Evolutionary conservation across 2,888 invertebrate genomes (phyloP).

Genomic region (Hypsopygia costalis): DNA sequence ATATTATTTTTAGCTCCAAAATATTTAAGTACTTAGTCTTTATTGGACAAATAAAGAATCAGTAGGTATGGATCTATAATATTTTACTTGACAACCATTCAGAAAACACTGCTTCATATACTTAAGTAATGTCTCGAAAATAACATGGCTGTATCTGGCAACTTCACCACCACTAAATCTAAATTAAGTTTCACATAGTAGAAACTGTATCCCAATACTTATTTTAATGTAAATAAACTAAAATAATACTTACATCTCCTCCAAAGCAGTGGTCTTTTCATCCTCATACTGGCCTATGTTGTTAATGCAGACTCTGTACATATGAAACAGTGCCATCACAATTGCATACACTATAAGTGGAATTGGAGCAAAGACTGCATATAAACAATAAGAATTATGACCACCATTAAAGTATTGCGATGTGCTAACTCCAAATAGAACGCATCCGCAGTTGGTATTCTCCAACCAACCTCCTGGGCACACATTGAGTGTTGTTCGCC

Average conservation of each 20-base stretch:
- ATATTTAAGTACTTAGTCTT: too few relatives aligned
- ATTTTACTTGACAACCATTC: too few relatives aligned
- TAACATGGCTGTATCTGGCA: too few relatives aligned
- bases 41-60: too few relatives aligned
- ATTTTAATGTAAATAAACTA: too few relatives aligned
- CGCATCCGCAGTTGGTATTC: constrained; percentile 85
- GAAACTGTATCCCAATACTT: too few relatives aligned
- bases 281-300: constrained; percentile 76
- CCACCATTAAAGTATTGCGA: constrained; percentile 84
- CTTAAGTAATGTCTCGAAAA: too few relatives aligned
- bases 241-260: constrained; percentile 66
- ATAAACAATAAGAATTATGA: constrained; percentile 83
- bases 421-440: constrained; percentile 82
- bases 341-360: constrained; percentile 82
- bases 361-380: constrained; percentile 84
- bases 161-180: too few relatives aligned
- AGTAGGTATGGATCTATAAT: too few relatives aligned
- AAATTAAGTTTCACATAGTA: too few relatives aligned
- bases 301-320: constrained; percentile 84
- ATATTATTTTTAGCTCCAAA: too few relatives aligned
- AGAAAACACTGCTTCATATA: too few relatives aligned
- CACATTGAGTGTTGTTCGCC: constrained; percentile 84
- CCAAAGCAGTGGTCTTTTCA: constrained; percentile 64
- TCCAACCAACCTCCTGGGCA: constrained; percentile 78
- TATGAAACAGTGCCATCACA: constrained; percentile 84